Conservation (phyloP, 2,888 invertebrate species). For the Folsomia candida region DNA sequence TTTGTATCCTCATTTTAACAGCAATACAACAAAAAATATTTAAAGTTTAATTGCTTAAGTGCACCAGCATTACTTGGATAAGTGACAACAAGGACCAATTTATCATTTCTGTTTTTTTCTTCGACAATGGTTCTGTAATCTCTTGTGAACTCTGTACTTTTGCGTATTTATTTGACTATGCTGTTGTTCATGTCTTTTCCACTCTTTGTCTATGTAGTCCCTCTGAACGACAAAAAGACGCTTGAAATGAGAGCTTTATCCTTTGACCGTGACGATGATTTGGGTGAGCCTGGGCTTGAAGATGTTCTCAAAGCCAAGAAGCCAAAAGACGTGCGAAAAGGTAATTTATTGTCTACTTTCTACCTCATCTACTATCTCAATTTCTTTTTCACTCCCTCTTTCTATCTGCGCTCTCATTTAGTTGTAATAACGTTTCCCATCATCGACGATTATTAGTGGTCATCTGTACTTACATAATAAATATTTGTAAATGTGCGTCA, state of each 20-base stretch:
- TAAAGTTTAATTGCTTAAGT: too few relatives aligned
- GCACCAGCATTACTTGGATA: too few relatives aligned
- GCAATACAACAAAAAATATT: too few relatives aligned
- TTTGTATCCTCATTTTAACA: too few relatives aligned
- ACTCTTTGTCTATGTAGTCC: slow-evolving; percentile 55
- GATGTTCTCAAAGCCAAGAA: slow-evolving; percentile 65
- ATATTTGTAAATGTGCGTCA: too few relatives aligned
- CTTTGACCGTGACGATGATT: slow-evolving; percentile 60
- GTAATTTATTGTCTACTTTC: slow-evolving; percentile 54
- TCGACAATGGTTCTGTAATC: too few relatives aligned
- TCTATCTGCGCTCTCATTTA: too few relatives aligned
- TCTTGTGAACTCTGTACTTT: not conserved
- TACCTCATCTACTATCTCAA: slow-evolving; percentile 10
- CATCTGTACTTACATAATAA: too few relatives aligned
- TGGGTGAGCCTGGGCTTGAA: slow-evolving; percentile 64
- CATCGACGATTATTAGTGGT: too few relatives aligned
- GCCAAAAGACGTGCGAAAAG: slow-evolving; percentile 66
- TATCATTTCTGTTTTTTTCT: too few relatives aligned
- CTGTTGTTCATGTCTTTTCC: not conserved
- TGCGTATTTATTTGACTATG: not conserved
- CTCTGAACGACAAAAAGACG: slow-evolving; percentile 65
- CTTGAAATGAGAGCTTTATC: slow-evolving; percentile 66
- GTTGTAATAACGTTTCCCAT: too few relatives aligned
- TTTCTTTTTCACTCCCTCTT: slow-evolving; percentile 1
- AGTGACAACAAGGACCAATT: too few relatives aligned